phyloP scores from a whole-genome alignment of 2,888 invertebrate genomes.

The Dolichopus griseipennis region DNA sequence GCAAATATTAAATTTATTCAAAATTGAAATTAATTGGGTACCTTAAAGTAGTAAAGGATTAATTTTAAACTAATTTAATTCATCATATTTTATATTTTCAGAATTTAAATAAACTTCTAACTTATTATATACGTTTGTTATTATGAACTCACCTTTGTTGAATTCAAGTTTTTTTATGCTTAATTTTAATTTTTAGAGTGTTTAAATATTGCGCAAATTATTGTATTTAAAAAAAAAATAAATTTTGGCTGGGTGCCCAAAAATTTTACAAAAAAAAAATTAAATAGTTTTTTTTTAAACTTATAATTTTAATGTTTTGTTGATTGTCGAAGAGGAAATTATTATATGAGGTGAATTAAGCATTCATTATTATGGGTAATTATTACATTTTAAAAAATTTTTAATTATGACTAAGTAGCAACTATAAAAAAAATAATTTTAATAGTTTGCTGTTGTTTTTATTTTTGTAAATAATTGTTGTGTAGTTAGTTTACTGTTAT shows the following conservation, averaged over 20 bases:
- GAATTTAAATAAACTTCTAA: no score
- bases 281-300: background rate
- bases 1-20: no score
- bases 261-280: background rate
- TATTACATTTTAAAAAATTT: background rate
- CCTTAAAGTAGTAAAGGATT: no score
- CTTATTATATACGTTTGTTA: no score
- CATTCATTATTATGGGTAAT: background rate
- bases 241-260: background rate
- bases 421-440: background rate
- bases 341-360: background rate
- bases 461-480: background rate
- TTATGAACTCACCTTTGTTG: background rate
- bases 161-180: background rate
- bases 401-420: constrained; percentile 6
- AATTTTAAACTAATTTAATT: no score
- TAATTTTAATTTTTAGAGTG: background rate
- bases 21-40: no score
- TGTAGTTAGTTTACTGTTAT: background rate
- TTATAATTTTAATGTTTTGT: background rate
- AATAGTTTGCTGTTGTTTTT: background rate
- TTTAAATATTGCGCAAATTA: constrained; percentile 1
- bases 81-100: no score
- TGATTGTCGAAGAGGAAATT: background rate
- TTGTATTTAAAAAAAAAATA: background rate